Percentiles rank a stretch among this genome's conserved stretches.
These are phyloP conservation scores for Anomalospiza imberbis DNA, from an alignment of 2,797 vertebrate genomes.

Conservation along the genomic window DNA sequence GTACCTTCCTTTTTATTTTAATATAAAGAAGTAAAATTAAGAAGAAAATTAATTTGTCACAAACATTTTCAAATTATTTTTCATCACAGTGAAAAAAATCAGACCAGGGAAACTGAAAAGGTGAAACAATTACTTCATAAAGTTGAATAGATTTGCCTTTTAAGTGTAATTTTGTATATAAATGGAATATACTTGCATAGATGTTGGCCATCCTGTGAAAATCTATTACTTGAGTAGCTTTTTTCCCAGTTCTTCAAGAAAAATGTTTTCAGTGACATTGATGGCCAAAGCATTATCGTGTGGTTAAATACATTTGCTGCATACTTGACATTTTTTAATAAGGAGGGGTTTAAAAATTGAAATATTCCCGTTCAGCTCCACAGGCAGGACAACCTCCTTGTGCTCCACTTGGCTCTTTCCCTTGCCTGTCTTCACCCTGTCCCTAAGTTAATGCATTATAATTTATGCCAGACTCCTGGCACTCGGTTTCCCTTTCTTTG, in stretches of 20 bases:
- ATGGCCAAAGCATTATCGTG: not conserved
- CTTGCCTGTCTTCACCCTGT: not conserved
- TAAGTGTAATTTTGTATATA: not conserved
- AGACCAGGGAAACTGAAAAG: not conserved
- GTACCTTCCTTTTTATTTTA: not conserved
- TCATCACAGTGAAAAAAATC: not conserved
- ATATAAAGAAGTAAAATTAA: not conserved
- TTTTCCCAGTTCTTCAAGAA: not conserved
- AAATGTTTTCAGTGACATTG: not conserved
- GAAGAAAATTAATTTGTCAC: not conserved
- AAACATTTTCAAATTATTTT: not conserved
- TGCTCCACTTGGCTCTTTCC: not conserved
- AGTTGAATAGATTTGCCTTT: not conserved
- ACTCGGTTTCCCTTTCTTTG: not conserved
- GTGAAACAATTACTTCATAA: not conserved
- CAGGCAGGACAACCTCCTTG: not conserved
- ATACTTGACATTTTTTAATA: not conserved
- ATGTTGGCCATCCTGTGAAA: not conserved
- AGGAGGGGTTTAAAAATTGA: not conserved
- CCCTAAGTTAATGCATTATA: slow-evolving; percentile 7
- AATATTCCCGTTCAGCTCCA: not conserved
- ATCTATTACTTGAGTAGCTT: not conserved
- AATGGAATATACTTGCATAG: not conserved
- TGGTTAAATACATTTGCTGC: not conserved
- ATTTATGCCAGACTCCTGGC: slow-evolving; percentile 40